Percentiles rank a stretch among this genome's conserved stretches.
Evolutionary conservation across 2,113 vertebrate genomes (phyloP).

Genomic region (Podarcis raffonei): DNA sequence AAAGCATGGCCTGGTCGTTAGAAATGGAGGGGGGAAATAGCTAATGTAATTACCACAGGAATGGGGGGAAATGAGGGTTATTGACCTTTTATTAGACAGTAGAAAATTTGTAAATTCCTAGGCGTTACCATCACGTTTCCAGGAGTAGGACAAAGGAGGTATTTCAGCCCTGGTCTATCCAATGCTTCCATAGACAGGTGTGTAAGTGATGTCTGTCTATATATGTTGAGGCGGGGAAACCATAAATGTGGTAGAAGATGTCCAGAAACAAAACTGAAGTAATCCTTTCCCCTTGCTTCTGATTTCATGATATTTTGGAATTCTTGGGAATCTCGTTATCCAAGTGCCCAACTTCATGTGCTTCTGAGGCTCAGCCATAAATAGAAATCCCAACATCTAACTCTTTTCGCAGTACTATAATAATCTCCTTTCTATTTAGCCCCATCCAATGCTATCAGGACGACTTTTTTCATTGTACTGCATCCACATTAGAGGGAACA

Average conservation of each 20-base stretch:
- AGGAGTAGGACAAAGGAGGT: not conserved
- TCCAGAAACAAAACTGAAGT: constrained; percentile 40
- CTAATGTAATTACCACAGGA: not conserved
- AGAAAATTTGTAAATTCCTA: not conserved
- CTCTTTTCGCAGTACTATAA: constrained; percentile 53
- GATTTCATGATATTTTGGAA: constrained; percentile 58
- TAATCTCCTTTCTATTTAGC: constrained; percentile 62
- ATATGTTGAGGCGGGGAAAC: not conserved
- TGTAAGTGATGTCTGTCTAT: not conserved
- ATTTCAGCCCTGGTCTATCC: not conserved
- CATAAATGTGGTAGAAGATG: constrained; percentile 22
- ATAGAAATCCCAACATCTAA: constrained; percentile 58
- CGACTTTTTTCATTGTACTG: constrained; percentile 64
- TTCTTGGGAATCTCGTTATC: constrained; percentile 54
- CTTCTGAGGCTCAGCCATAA: constrained; percentile 57
- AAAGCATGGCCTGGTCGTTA: not conserved
- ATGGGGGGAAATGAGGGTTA: not conserved
- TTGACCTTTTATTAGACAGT: not conserved
- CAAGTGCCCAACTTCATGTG: constrained; percentile 47
- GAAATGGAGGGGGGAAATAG: not conserved
- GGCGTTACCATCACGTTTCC: not conserved
- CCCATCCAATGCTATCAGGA: constrained; percentile 61
- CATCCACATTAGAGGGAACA: constrained; percentile 61
- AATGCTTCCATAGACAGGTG: too few species aligned
- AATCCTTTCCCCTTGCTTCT: constrained; percentile 47